Percentiles rank a stretch among this genome's conserved stretches.
Conservation (phyloP, 2,888 invertebrate genomes). For the Spatulosminthurus flaviceps region DNA sequence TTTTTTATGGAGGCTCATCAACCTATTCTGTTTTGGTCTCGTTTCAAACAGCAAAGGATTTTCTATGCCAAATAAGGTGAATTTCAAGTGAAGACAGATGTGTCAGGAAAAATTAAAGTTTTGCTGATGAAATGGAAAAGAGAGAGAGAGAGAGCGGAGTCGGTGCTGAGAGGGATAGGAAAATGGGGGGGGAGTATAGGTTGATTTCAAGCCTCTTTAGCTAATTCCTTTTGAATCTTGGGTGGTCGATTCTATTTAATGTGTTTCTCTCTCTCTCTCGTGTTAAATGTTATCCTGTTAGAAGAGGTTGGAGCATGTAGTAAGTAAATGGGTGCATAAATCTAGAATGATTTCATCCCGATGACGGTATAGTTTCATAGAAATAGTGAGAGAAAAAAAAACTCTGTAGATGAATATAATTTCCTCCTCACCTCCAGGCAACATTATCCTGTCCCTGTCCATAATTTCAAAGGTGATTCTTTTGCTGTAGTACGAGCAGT, state of each 20-base stretch:
- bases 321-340: constrained; percentile 1
- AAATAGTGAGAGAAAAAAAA: background rate
- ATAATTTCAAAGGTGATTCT: no score
- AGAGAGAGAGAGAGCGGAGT: no score
- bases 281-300: background rate
- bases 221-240: background rate
- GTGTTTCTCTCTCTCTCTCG: no score
- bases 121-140: constrained; percentile 23
- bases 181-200: background rate
- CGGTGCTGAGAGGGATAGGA: background rate
- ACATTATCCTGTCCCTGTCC: background rate
- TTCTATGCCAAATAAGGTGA: constrained; percentile 23
- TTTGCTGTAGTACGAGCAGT: no score
- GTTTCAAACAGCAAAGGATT: background rate
- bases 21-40: background rate
- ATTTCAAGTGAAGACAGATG: constrained; percentile 7
- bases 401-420: no score
- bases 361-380: background rate
- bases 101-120: constrained; percentile 25
- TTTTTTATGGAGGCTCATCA: background rate
- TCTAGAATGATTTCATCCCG: background rate
- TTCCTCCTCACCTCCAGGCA: background rate
- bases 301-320: background rate
- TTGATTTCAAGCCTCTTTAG: background rate
- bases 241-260: constrained; percentile 1